Conservation (phyloP, 2,113 vertebrate genomes). For the Polypterus bichir region DNA sequence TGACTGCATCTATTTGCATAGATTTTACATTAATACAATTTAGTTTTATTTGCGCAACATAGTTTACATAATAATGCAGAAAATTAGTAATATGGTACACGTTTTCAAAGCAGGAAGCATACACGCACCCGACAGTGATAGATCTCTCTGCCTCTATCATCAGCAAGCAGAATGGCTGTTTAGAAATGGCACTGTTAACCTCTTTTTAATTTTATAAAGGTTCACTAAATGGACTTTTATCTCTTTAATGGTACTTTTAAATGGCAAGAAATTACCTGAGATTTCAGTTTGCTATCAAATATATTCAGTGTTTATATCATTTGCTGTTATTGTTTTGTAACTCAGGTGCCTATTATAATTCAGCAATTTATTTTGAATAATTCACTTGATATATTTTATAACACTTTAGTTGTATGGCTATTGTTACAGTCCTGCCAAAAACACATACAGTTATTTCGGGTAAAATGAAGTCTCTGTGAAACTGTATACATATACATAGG, state of each 20-base stretch:
- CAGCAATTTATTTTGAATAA: no score
- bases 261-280: background rate
- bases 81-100: slow-evolving; percentile 49
- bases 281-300: slow-evolving; percentile 12
- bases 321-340: no score
- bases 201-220: slow-evolving; percentile 21
- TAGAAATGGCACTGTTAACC: slow-evolving; percentile 8
- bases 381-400: no score
- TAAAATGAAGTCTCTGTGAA: no score
- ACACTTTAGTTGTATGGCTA: no score
- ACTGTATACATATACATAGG: no score
- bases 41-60: slow-evolving; percentile 73
- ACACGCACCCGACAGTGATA: slow-evolving; percentile 16
- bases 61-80: slow-evolving; percentile 69
- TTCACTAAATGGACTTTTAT: slow-evolving; percentile 19
- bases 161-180: slow-evolving; percentile 1
- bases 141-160: slow-evolving; percentile 15
- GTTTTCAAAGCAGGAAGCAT: slow-evolving; percentile 29
- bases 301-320: no score
- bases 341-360: no score
- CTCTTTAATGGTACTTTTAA: slow-evolving; percentile 19
- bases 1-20: slow-evolving; percentile 95
- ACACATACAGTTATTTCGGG: no score
- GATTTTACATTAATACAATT: slow-evolving; percentile 83
- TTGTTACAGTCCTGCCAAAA: no score